phyloP scores from a whole-genome alignment of 2,113 vertebrate genomes.

The Esox niger region DNA sequence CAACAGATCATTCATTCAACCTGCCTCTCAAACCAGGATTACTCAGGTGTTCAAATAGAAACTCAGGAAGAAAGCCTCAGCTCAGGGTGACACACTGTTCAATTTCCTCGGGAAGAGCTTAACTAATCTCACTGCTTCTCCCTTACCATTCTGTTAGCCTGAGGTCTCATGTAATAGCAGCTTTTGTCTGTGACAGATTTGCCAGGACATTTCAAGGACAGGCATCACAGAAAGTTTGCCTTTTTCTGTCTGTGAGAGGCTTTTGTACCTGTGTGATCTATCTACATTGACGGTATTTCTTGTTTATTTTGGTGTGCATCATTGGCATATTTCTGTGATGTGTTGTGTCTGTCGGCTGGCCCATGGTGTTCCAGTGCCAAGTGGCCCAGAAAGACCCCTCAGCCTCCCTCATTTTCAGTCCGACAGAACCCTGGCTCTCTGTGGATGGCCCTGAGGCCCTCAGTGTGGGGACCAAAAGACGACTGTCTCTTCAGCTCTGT shows the following conservation, averaged over 20 bases:
- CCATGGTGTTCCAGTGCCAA: conserved; percentile 16
- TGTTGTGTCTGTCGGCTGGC: conserved; percentile 3
- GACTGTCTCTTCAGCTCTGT: conserved; percentile 14
- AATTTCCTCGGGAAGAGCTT: conserved; percentile 53
- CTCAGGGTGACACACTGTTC: conserved; percentile 49
- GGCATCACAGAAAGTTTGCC: conserved; percentile 2
- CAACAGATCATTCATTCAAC: conserved; percentile 54
- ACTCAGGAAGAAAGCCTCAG: conserved; percentile 27
- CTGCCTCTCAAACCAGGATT: conserved; percentile 48
- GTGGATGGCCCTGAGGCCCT: not conserved
- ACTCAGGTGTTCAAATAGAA: conserved; percentile 48
- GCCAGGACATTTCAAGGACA: conserved; percentile 49
- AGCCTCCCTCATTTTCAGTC: conserved; percentile 7
- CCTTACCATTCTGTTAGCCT: conserved; percentile 40
- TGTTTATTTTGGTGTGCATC: not conserved
- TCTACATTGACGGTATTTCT: not conserved
- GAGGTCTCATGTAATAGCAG: conserved; percentile 34
- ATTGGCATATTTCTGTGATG: not conserved
- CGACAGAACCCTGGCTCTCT: conserved; percentile 1
- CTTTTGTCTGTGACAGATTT: conserved; percentile 30
- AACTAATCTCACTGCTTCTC: conserved; percentile 47
- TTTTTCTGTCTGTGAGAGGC: not conserved
- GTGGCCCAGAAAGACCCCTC: conserved; percentile 28
- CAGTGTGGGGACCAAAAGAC: conserved; percentile 12
- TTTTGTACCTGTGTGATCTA: conserved; percentile 1